Evolutionary conservation across 2,888 invertebrate species (phyloP).

Genomic region (Lumbricus terrestris): DNA sequence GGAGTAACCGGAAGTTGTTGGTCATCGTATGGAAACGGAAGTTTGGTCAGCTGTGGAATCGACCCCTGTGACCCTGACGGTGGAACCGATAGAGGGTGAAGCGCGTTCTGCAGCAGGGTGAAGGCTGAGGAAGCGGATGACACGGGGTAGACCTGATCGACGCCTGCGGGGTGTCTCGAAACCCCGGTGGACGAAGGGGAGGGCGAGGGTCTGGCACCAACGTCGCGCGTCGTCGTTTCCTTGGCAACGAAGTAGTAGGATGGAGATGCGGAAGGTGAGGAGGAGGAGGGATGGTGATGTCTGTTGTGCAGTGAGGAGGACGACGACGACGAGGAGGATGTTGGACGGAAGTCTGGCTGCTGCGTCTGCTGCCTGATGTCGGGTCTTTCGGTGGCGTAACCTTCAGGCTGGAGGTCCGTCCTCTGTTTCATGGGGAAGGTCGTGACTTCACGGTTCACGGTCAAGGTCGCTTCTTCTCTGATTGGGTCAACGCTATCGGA

Average conservation of each 20-base stretch:
- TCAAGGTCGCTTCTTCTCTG: not conserved
- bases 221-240: not conserved
- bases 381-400: not conserved
- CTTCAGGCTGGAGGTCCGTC: not conserved
- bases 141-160: not conserved
- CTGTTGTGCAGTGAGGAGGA: not conserved
- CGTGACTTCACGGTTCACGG: not conserved
- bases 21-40: conserved; percentile 4
- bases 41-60: not conserved
- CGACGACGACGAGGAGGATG: not conserved
- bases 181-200: not conserved
- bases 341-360: not conserved
- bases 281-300: not conserved
- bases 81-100: not conserved
- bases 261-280: not conserved
- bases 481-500: not conserved
- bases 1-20: not conserved
- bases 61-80: not conserved
- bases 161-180: not conserved
- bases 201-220: not conserved
- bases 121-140: not conserved
- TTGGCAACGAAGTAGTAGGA: not conserved
- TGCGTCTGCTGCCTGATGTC: no score
- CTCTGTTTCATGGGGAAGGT: not conserved
- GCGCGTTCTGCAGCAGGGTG: not conserved